Evolutionary conservation across 2,797 vertebrate genomes (phyloP), one percentile per base, ranked within the genome.

Genomic region (Malurus leucopterus): DNA sequence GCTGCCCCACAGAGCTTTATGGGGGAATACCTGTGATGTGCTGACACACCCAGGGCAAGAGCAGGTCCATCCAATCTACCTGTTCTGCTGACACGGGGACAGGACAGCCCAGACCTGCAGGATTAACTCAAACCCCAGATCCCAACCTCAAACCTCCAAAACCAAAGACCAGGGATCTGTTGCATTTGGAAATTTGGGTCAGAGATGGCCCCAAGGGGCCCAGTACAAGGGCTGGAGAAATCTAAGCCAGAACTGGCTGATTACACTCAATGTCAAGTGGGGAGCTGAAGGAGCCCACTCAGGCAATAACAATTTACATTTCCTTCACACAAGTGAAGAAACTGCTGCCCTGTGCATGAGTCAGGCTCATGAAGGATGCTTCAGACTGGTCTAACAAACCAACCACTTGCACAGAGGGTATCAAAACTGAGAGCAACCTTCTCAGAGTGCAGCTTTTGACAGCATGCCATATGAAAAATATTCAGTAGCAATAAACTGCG

Each of bases 401-500:
- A 81, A 32, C 26, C 27, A 15, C 62, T 81, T 81, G 49, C 27
- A 57, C 80, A 75, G 84, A 85, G 38, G 13, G n/a, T 65, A 85
- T 70, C 72, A 34, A 90, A 93, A 86, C 40, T 4, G 8, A 88
- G 84, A 89, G 67, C 40, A n/a, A 47, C 80, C 75, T 79, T 82
- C 57, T 64, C 61, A 90, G 51, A 68, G 46, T 40, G 65, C 75
- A 88, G 30, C 90, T 88, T 87, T 89, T 59, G 73, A 89, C 61
- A 75, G 59, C 79, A 84, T 88, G 64, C 79, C 34, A 36, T 9
- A 89, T 71, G 91, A 90, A 93, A 92, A 95, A 95, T 82, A 95
- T 63, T 95, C 83, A 89, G 64, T 30, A 93, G 84, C 83, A 94
- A 96, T 94, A 96, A 95, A 94, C 41, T 77, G 58, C 59, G 89